Evolutionary conservation across 1,140 invertebrate species (phyloP).

Genomic region (Cotesia glomerata): DNA sequence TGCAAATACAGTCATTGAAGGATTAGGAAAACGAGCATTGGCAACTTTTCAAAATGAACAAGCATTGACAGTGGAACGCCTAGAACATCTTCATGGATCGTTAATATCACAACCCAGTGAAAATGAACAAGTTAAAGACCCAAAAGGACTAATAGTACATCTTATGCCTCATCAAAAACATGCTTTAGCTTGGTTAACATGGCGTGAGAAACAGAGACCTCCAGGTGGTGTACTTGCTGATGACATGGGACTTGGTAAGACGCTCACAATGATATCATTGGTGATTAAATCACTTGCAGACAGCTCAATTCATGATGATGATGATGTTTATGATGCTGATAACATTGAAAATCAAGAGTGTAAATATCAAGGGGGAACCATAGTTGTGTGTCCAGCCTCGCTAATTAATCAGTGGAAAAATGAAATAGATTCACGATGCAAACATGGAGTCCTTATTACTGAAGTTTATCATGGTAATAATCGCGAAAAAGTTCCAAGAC

Average conservation of each 20-base stretch:
- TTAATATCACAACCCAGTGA: slow-evolving; percentile 71
- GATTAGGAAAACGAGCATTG: slow-evolving; percentile 62
- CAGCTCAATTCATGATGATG: slow-evolving; percentile 56
- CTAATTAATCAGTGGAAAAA: slow-evolving; percentile 84
- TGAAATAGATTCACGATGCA: slow-evolving; percentile 76
- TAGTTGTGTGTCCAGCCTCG: slow-evolving; percentile 89
- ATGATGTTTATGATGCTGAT: slow-evolving; percentile 36
- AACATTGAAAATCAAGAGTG: slow-evolving; percentile 38
- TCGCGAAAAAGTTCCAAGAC: slow-evolving; percentile 70
- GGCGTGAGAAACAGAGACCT: slow-evolving; percentile 85
- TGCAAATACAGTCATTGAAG: not conserved
- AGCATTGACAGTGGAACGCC: slow-evolving; percentile 73
- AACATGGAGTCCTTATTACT: slow-evolving; percentile 68
- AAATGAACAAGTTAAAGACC: slow-evolving; percentile 67
- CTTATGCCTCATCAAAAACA: slow-evolving; percentile 89
- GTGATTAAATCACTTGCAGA: slow-evolving; percentile 34
- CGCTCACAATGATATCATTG: slow-evolving; percentile 88
- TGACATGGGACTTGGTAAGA: slow-evolving; percentile 96
- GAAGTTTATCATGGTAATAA: slow-evolving; percentile 82
- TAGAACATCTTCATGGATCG: slow-evolving; percentile 77
- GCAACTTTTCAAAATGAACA: slow-evolving; percentile 69
- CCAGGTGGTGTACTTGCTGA: slow-evolving; percentile 83
- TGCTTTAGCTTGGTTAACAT: slow-evolving; percentile 86
- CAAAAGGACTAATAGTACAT: slow-evolving; percentile 68
- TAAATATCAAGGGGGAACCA: slow-evolving; percentile 70